These are phyloP conservation scores for Reticulitermes speratus DNA, from an alignment of 1,140 invertebrate species.

Conservation along the genomic window DNA sequence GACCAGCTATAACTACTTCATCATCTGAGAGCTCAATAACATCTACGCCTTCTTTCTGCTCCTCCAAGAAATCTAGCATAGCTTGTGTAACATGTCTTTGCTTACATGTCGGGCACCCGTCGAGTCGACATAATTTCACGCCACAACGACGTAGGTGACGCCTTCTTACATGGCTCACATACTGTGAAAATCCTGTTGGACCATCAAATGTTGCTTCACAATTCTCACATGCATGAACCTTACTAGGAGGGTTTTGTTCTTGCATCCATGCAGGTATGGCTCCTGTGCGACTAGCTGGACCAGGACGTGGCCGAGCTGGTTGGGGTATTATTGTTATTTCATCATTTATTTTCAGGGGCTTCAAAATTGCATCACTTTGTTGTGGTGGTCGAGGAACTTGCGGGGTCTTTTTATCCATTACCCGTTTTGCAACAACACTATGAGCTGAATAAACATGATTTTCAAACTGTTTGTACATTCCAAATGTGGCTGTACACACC, in stretches of 20 bases:
- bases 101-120: conserved; percentile 32
- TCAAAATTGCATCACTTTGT: conserved; percentile 64
- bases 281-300: conserved; percentile 31
- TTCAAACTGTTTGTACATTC: conserved; percentile 93
- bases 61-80: conserved; percentile 24
- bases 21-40: conserved; percentile 37
- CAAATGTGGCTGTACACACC: conserved; percentile 90
- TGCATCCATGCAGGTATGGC: conserved; percentile 26
- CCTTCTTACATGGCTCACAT: conserved; percentile 27
- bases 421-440: conserved; percentile 77
- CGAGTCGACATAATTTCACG: conserved; percentile 33
- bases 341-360: conserved; percentile 83
- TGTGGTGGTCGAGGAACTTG: conserved; percentile 41
- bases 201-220: conserved; percentile 34
- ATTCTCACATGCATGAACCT: conserved; percentile 31
- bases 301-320: conserved; percentile 61
- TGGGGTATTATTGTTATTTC: conserved; percentile 92
- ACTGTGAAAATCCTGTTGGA: conserved; percentile 30
- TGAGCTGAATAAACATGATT: conserved; percentile 92
- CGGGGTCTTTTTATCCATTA: conserved; percentile 69
- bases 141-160: conserved; percentile 30
- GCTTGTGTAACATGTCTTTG: conserved; percentile 23
- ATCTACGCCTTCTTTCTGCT: conserved; percentile 33
- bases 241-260: conserved; percentile 9
- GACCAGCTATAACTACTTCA: conserved; percentile 35